Base-by-base conservation (phyloP, 2,797 vertebrate genomes). In the Ataeniobius toweri region DNA sequence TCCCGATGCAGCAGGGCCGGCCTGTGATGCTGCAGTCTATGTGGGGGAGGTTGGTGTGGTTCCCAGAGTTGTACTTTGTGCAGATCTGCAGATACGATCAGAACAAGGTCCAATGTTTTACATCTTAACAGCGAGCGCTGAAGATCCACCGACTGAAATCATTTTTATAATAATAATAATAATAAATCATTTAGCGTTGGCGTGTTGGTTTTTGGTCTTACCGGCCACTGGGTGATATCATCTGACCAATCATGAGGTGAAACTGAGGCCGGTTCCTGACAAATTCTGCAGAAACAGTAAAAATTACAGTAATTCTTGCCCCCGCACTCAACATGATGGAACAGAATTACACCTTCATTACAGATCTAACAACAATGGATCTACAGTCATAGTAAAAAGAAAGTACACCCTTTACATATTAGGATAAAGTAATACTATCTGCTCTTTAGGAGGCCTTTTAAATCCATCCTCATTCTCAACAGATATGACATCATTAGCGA, bases 181-280 rank as follows among this genome's bases (percentile, higher is more conserved):
- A n/a, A 56, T 1, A 4, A 39, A 41, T 51, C 53, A 56, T 39
- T 28, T 36, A 22, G 31, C 7, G 31, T 22, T 7, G 3, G 48
- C 6, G 7, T 1, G 13, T 4, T 5, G 53, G 6, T 8, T 6
- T 1, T 20, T 16, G 10, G 28, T 93, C 98, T 96, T 89, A 99
- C 98, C 74, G 98, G 98, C 98, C 98, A 99, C 89, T 96, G 96
- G 91, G 97, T 98, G 95, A 99, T 99, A 94, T 99, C 98, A 84
- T 99, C 98, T 0, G 97, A 96, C 98, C 98, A 99, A 85, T 98
- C 97, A 0, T 99, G 98, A 0, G 98, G 98, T 1, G 97, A 94
- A 86, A 96, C 97, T 0, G 98, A 99, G 74, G 97, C 98, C 3
- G 98, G 98, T 88, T 99, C 98, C 80, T 97, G 96, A 89, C 98